Percentiles rank a stretch among this genome's conserved stretches.
phyloP scores from a whole-genome alignment of 2,888 invertebrate species.

The Cryptocephalus primarius region DNA sequence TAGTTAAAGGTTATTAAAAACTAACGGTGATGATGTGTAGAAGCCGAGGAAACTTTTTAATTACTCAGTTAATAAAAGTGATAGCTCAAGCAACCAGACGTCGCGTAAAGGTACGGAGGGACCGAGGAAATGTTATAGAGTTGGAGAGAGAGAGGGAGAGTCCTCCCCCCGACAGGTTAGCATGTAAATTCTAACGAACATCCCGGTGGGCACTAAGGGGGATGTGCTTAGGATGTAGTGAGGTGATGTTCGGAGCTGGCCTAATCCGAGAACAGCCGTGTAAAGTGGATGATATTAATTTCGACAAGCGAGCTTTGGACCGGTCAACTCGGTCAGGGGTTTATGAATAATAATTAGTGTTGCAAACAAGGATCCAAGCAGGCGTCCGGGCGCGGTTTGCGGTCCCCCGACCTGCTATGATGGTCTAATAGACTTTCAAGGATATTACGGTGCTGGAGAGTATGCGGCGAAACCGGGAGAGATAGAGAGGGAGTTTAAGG shows the following conservation, averaged over 20 bases:
- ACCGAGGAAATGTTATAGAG: no score
- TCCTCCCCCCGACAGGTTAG: neutral
- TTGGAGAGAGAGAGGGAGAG: no score
- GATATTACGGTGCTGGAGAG: neutral
- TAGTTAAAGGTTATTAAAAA: no score
- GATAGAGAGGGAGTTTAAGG: neutral
- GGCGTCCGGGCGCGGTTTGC: constrained; percentile 30
- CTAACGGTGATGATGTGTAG: no score
- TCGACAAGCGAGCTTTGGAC: constrained; percentile 27
- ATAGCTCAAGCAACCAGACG: no score
- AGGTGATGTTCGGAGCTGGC: neutral
- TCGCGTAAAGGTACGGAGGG: no score
- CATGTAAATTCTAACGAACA: neutral
- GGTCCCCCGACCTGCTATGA: constrained; percentile 10
- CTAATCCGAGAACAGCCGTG: constrained; percentile 25
- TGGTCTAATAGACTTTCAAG: neutral
- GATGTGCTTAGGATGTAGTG: constrained; percentile 1
- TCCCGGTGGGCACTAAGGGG: neutral
- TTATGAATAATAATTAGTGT: constrained; percentile 40
- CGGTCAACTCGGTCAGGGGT: constrained; percentile 32
- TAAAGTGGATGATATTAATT: constrained; percentile 36
- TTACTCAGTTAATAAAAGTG: no score
- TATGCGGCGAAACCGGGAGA: neutral
- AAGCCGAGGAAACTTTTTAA: no score
- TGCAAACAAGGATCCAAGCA: constrained; percentile 34